Conservation (phyloP, 2,888 invertebrate genomes). For the Teleiodes luculella region DNA sequence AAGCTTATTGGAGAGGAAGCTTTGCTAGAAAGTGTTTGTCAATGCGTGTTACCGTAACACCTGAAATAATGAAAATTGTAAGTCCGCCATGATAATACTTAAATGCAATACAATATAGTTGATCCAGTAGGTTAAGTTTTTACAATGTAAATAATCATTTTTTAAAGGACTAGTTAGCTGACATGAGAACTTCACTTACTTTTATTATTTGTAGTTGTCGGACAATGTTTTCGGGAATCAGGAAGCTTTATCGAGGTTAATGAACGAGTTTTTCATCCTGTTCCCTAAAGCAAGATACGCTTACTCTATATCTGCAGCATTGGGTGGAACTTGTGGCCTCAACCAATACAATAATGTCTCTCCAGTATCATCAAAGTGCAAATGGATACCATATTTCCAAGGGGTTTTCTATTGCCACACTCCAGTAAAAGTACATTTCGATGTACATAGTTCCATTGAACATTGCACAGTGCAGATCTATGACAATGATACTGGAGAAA, state of each 20-base stretch:
- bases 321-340: conserved; percentile 49
- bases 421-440: conserved; percentile 59
- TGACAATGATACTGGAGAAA: conserved; percentile 52
- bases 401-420: conserved; percentile 58
- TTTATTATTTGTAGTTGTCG: conserved; percentile 49
- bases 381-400: conserved; percentile 67
- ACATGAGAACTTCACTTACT: no score
- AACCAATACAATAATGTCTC: conserved; percentile 45
- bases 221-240: conserved; percentile 57
- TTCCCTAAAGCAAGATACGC: conserved; percentile 55
- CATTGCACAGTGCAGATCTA: conserved; percentile 49
- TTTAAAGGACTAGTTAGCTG: no score
- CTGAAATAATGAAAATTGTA: conserved; percentile 53
- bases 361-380: conserved; percentile 43
- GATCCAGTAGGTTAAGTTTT: no score
- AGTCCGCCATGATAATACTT: conserved; percentile 31
- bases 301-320: conserved; percentile 58
- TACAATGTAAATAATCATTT: no score
- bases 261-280: conserved; percentile 64
- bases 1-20: conserved; percentile 60
- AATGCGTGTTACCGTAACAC: conserved; percentile 29
- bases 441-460: conserved; percentile 45
- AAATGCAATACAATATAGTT: no score
- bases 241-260: conserved; percentile 51
- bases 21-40: conserved; percentile 54